A percentile compares a stretch with the other conserved stretches of the same genome.
Evolutionary conservation across 2,797 vertebrate species (phyloP).

Genomic region (Chelidonichthys spinosus): DNA sequence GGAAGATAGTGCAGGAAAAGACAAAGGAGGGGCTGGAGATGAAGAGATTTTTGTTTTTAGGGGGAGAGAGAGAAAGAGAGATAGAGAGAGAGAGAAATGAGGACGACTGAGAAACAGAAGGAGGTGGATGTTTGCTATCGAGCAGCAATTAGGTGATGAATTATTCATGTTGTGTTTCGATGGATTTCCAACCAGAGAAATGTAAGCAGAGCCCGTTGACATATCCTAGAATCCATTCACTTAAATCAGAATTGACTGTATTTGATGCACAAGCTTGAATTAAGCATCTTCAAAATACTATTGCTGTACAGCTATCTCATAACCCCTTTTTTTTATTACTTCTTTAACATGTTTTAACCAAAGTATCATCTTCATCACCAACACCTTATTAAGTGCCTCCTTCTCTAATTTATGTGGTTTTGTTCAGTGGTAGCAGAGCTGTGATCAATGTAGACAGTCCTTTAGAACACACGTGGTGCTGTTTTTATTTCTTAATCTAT

Average conservation of each 20-base stretch:
- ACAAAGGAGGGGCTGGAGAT: constrained; percentile 48
- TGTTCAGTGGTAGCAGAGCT: constrained; percentile 61
- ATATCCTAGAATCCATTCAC: constrained; percentile 41
- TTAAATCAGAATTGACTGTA: constrained; percentile 53
- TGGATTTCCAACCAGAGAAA: constrained; percentile 70
- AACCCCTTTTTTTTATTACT: constrained; percentile 24
- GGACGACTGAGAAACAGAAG: constrained; percentile 54
- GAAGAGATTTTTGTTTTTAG: constrained; percentile 69
- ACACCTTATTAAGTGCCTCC: constrained; percentile 79
- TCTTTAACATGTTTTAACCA: constrained; percentile 62
- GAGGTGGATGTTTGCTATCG: constrained; percentile 74
- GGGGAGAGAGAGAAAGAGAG: constrained; percentile 30
- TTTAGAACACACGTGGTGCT: constrained; percentile 70
- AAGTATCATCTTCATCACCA: constrained; percentile 57
- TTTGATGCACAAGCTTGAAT: constrained; percentile 61
- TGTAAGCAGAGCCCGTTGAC: constrained; percentile 59
- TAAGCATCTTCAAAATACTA: constrained; percentile 40
- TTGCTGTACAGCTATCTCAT: constrained; percentile 28
- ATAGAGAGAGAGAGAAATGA: constrained; percentile 28
- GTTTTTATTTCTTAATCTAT: constrained; percentile 54
- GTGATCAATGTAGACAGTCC: constrained; percentile 49
- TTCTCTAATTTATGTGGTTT: constrained; percentile 61
- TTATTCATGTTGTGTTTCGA: constrained; percentile 78
- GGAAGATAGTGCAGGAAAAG: constrained; percentile 53
- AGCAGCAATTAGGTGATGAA: constrained; percentile 84